Evolutionary conservation across 2,113 vertebrate species (phyloP).

Genomic region (Gasterosteus aculeatus): DNA sequence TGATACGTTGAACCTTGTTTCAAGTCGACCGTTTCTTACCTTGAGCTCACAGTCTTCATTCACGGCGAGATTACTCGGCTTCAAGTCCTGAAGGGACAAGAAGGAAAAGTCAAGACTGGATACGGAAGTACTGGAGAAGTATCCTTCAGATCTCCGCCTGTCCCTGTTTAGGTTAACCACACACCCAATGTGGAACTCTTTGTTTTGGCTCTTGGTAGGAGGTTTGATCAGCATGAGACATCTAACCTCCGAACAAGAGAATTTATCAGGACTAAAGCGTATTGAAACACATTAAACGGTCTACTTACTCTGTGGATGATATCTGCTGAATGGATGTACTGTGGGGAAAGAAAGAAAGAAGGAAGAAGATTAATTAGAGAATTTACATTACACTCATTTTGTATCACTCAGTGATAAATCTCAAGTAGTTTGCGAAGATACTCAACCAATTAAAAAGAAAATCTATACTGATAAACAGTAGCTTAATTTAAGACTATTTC

Average conservation of each 20-base stretch:
- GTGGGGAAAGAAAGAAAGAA: slow-evolving; percentile 52
- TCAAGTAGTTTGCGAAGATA: not conserved
- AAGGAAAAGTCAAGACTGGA: not conserved
- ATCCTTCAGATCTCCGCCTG: not conserved
- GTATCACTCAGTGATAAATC: not conserved
- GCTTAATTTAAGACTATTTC: not conserved
- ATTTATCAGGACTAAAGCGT: not conserved
- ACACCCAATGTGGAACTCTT: not conserved
- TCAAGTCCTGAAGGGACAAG: slow-evolving; percentile 86
- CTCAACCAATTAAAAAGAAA: not conserved
- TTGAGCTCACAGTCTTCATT: slow-evolving; percentile 98
- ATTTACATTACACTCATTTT: not conserved
- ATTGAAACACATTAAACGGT: not conserved
- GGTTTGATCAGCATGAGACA: not conserved
- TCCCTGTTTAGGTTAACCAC: not conserved
- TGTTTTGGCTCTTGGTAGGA: not conserved
- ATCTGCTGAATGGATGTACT: slow-evolving; percentile 99
- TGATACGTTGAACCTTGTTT: not conserved
- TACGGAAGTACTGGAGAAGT: not conserved
- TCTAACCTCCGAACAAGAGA: not conserved
- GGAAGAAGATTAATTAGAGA: not conserved
- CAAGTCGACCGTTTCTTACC: slow-evolving; percentile 73
- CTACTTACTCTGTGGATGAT: slow-evolving; percentile 98
- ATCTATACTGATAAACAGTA: not conserved
- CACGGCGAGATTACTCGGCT: slow-evolving; percentile 97